These are phyloP conservation scores for Leptarthrus brevirostris DNA, from an alignment of 2,888 invertebrate genomes.

Conservation along the genomic window DNA sequence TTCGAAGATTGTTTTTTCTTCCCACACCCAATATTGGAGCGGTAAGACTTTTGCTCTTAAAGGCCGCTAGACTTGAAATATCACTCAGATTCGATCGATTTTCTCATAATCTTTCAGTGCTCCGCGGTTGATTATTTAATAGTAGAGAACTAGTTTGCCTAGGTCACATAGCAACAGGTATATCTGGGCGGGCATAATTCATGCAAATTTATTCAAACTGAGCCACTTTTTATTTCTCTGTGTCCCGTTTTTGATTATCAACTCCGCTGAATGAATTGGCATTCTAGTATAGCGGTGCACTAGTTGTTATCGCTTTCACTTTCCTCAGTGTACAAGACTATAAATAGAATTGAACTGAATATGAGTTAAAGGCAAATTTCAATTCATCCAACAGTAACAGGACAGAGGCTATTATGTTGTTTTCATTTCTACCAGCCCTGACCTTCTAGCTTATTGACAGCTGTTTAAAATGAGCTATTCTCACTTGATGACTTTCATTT, in stretches of 20 bases:
- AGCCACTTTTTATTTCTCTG: slow-evolving; percentile 9
- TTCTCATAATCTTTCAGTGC: not conserved
- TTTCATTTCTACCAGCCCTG: not conserved
- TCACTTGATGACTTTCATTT: not conserved
- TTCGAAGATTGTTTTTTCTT: too few relatives aligned
- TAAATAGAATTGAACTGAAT: not conserved
- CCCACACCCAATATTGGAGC: not conserved
- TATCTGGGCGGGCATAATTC: not conserved
- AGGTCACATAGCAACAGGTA: slow-evolving; percentile 38
- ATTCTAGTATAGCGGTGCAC: not conserved
- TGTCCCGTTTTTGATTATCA: slow-evolving; percentile 36
- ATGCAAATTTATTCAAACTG: slow-evolving; percentile 12
- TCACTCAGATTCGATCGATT: not conserved
- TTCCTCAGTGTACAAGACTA: slow-evolving; percentile 12
- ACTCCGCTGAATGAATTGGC: slow-evolving; percentile 21
- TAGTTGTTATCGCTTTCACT: slow-evolving; percentile 29
- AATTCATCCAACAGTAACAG: not conserved
- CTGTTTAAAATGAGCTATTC: not conserved
- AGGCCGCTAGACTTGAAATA: not conserved
- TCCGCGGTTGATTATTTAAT: slow-evolving; percentile 19
- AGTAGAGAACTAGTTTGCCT: slow-evolving; percentile 11
- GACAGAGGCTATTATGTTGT: not conserved
- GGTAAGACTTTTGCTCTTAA: not conserved
- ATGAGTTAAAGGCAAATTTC: slow-evolving; percentile 13
- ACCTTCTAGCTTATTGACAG: slow-evolving; percentile 1